Evolutionary conservation across 2,113 vertebrate species (phyloP).

Genomic region (Peromyscus californicus): DNA sequence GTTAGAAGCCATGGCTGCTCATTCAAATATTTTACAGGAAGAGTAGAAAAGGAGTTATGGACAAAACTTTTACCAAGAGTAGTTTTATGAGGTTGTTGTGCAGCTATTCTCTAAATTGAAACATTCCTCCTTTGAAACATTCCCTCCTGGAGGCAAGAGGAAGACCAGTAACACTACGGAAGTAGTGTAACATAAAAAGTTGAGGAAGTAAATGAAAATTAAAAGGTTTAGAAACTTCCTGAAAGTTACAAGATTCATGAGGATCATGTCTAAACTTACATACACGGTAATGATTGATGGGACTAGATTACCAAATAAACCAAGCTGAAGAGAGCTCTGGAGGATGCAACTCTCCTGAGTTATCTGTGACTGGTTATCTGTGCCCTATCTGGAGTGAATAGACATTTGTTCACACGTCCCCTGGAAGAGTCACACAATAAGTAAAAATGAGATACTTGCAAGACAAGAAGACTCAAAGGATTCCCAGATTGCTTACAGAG

Average conservation of each 20-base stretch:
- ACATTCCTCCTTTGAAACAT: not conserved
- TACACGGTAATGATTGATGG: not conserved
- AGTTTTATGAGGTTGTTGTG: not conserved
- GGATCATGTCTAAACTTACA: not conserved
- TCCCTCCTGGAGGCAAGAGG: not conserved
- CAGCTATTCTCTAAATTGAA: not conserved
- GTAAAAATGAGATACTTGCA: not conserved
- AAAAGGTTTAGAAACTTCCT: not conserved
- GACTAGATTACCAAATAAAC: not conserved
- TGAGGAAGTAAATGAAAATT: not conserved
- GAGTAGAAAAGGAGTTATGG: too few species aligned
- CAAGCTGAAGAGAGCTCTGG: not conserved
- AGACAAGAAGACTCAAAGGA: not conserved
- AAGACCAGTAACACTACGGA: not conserved
- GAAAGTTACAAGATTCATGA: not conserved
- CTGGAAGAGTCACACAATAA: not conserved
- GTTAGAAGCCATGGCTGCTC: not conserved
- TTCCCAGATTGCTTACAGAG: not conserved
- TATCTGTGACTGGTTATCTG: too few species aligned
- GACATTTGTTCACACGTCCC: too few species aligned
- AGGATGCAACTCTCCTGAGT: not conserved
- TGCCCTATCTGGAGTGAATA: not conserved
- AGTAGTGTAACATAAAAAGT: not conserved
- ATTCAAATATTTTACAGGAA: not conserved
- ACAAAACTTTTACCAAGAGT: not conserved